Base-by-base conservation (phyloP, 1,140 invertebrate species). In the Aphidius ervi region DNA sequence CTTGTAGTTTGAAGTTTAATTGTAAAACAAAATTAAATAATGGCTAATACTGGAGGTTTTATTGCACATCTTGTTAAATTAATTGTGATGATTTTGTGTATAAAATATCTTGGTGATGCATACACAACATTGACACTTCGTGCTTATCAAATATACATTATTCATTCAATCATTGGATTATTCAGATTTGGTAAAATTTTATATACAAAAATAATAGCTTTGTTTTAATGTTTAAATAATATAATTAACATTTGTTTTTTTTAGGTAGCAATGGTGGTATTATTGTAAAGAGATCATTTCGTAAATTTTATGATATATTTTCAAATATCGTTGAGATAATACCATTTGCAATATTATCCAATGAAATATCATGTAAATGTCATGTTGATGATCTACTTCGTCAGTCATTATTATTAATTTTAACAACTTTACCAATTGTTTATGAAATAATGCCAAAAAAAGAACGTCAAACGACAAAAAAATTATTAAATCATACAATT, bases 151-250 rank as follows among this genome's bases (percentile, higher is more conserved):
- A 72, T 78, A 48, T 65, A 76, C 37, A 58, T 78, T 42, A 55
- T 74, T 8, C 77, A 79, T 59, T 78, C 77, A 9, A 59, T 77
- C 59, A 39, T 79, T 8, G 77, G 77, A 46, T 68, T 76, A 39
- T 56, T 78, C 47, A 71, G 76, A 73, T 79, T 71, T 60, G 75
- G 77, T 78, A 70, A 72, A 67, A 9, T 49, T 41, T 42, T 16
- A 8, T 39, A 37, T 16, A 43, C 42, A 9, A 43, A 9, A 43
- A 7, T 43, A 43, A 43, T 9, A 9, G 42, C 20, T 43, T 4
- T 5, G 45, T 31, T 46, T 46, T 58, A 8, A 6, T 20, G 8
- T 5, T 58, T 3, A 37, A 39, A 10, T 47, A 9, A 3, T 39
- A 53, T 7, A 16, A 16, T 42, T n/a, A 39, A 31, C 16, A 16